These are phyloP conservation scores for Euthynnus affinis DNA, from an alignment of 2,797 vertebrate species.

Conservation along the genomic window DNA sequence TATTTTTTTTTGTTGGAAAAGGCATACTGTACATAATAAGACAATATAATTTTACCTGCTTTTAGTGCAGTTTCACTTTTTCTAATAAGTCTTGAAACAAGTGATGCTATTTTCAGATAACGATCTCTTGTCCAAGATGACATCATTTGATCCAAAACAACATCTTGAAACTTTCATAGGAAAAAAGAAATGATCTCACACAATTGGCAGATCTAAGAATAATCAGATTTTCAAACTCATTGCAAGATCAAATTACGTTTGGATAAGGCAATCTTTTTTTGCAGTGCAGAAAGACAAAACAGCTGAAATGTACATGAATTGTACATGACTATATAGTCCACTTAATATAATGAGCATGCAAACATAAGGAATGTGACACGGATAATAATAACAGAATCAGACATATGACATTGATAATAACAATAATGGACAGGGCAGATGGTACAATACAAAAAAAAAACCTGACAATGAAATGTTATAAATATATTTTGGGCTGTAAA, in stretches of 20 bases:
- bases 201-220: constrained; percentile 58
- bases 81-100: constrained; percentile 20
- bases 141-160: constrained; percentile 64
- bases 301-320: constrained; percentile 42
- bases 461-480: constrained; percentile 53
- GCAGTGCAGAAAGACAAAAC: constrained; percentile 59
- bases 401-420: neutral
- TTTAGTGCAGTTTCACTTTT: constrained; percentile 22
- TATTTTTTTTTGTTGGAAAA: constrained; percentile 6
- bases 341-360: constrained; percentile 24
- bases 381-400: constrained; percentile 39
- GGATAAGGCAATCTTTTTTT: constrained; percentile 39
- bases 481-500: constrained; percentile 68
- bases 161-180: constrained; percentile 68
- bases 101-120: constrained; percentile 38
- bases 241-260: constrained; percentile 45
- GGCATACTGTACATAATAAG: constrained; percentile 1
- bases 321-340: neutral
- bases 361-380: constrained; percentile 50
- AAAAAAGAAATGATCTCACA: constrained; percentile 65
- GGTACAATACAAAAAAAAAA: constrained; percentile 31
- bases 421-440: constrained; percentile 22
- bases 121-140: constrained; percentile 48
- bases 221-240: constrained; percentile 53
- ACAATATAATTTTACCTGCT: constrained; percentile 39